A percentile compares a stretch with the other conserved stretches of the same genome.
Conservation (phyloP, 2,113 vertebrate species). For the Pseudorhombus dupliciocellatus region DNA sequence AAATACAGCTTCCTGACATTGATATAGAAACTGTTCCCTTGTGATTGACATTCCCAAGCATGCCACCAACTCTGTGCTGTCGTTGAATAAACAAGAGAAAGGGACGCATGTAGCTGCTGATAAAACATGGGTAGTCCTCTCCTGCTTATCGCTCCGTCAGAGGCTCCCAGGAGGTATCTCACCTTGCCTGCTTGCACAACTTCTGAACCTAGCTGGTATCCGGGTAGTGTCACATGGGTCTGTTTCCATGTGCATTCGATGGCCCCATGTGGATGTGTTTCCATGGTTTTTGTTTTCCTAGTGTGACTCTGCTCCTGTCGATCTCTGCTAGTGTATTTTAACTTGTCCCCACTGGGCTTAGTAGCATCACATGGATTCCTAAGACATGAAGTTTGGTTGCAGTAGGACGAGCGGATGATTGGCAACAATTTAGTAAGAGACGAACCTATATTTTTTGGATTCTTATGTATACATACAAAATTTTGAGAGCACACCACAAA, state of each 20-base stretch:
- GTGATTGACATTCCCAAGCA: not conserved
- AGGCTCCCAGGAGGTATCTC: constrained; percentile 39
- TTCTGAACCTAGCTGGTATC: constrained; percentile 38
- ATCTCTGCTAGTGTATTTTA: constrained; percentile 37
- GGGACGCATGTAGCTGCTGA: constrained; percentile 10
- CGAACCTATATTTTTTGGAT: not conserved
- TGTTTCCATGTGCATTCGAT: constrained; percentile 66
- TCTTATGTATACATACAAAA: not conserved
- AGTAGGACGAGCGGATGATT: constrained; percentile 12
- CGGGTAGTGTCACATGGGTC: constrained; percentile 52
- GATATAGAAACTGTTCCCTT: constrained; percentile 1
- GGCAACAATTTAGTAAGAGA: not conserved
- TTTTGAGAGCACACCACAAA: not conserved
- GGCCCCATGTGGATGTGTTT: constrained; percentile 67
- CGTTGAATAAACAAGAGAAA: constrained; percentile 19
- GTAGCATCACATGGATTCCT: constrained; percentile 41
- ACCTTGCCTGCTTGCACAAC: constrained; percentile 45
- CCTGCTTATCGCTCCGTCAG: constrained; percentile 23
- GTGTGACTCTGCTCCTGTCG: constrained; percentile 24
- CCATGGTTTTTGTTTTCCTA: constrained; percentile 66
- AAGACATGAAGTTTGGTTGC: constrained; percentile 6
- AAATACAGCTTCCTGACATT: constrained; percentile 10
- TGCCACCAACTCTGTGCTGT: not conserved
- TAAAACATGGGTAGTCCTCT: constrained; percentile 23
- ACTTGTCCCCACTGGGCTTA: constrained; percentile 48